phyloP scores from a whole-genome alignment of 1,140 invertebrate species.

The Myzus persicae region DNA sequence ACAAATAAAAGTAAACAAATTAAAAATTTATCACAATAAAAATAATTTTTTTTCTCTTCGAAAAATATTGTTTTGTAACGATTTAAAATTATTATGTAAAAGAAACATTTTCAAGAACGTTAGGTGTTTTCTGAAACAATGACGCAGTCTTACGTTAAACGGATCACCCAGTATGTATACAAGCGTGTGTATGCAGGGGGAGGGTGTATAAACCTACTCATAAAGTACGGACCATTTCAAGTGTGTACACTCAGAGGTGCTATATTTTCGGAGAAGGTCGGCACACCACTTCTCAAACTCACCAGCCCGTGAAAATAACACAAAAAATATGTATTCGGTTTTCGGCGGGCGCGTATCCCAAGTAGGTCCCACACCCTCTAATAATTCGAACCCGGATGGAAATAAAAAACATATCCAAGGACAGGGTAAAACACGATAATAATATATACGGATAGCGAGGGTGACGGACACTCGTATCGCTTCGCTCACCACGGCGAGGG shows the following conservation, averaged over 20 bases:
- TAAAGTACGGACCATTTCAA: background rate
- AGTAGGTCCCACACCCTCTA: background rate
- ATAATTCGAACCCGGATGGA: too few relatives aligned
- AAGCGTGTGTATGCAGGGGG: background rate
- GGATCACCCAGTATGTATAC: background rate
- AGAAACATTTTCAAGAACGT: background rate
- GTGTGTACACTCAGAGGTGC: background rate
- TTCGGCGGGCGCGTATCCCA: too few relatives aligned
- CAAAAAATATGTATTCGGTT: constrained; percentile 20
- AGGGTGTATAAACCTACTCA: background rate
- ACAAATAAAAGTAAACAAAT: too few relatives aligned
- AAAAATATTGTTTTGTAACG: too few relatives aligned
- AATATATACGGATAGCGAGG: background rate
- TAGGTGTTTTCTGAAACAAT: background rate
- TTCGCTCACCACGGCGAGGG: background rate
- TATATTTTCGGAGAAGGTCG: constrained; percentile 13
- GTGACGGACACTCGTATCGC: background rate
- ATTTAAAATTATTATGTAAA: background rate
- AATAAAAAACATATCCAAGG: background rate
- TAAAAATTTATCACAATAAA: too few relatives aligned
- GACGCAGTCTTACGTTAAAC: background rate
- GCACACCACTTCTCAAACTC: background rate
- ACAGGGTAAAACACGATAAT: background rate
- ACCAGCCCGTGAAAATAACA: constrained; percentile 22
- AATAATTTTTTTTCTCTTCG: too few relatives aligned